These are phyloP conservation scores for Micropoecilia bifurca DNA, from an alignment of 2,797 vertebrate species.

Conservation along the genomic window DNA sequence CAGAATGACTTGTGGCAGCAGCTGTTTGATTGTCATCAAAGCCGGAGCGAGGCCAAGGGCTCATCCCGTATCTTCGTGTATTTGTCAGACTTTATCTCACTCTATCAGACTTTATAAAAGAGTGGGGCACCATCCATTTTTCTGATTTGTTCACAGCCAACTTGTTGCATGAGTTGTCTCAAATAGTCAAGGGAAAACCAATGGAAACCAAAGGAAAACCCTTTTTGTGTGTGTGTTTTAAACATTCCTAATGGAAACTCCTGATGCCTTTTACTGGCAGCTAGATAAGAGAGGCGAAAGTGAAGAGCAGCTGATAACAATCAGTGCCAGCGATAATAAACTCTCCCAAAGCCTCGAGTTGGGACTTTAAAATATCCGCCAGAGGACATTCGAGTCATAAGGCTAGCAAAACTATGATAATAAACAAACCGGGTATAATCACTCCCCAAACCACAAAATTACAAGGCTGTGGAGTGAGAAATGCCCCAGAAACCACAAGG, in stretches of 20 bases:
- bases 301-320: constrained; percentile 48
- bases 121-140: constrained; percentile 22
- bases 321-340: constrained; percentile 50
- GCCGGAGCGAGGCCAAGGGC: constrained; percentile 53
- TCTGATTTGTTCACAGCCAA: constrained; percentile 37
- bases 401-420: constrained; percentile 59
- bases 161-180: constrained; percentile 21
- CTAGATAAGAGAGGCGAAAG: constrained; percentile 28
- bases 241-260: constrained; percentile 11
- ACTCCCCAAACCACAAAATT: constrained; percentile 76
- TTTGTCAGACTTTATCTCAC: constrained; percentile 60
- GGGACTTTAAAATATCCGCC: constrained; percentile 58
- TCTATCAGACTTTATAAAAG: constrained; percentile 36
- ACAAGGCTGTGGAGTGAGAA: constrained; percentile 74
- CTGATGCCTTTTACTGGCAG: constrained; percentile 11
- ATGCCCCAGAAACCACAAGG: constrained; percentile 72
- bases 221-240: background rate
- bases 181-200: background rate
- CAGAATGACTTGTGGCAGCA: constrained; percentile 73
- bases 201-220: too few species aligned
- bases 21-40: constrained; percentile 76
- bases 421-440: constrained; percentile 75
- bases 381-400: constrained; percentile 52
- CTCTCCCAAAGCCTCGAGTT: constrained; percentile 38
- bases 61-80: constrained; percentile 66